Evolutionary conservation across 2,113 vertebrate species (phyloP), one percentile per base, ranked within the genome.

Genomic region (Alaudala cheleensis): DNA sequence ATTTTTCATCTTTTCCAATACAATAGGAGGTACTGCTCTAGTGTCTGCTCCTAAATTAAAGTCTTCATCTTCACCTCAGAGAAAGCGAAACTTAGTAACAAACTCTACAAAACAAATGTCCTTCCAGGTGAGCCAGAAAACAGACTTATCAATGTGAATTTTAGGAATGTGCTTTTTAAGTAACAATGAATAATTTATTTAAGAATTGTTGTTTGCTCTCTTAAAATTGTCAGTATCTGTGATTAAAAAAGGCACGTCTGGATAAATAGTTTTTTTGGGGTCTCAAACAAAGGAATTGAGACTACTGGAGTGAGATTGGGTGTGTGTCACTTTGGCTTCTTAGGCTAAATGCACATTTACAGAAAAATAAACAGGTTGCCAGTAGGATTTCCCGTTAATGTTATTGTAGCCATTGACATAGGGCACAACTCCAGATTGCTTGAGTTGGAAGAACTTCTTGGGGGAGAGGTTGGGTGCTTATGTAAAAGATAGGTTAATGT

Each of bases 21-120:
- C 91, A 84, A 69, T 54, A 99, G 98, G 98, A 74, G 98, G 98
- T 83, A 98, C 98, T 23, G 94, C 98, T 91, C 95, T 98, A 81
- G 97, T 98, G 77, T 98, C 98, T 69, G 98, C 98, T 66, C 89
- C 96, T 57, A 98, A 97, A 86, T 72, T 69, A 61, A 97, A 95
- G 73, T 80, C 96, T 80, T 93, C 92, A 34, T 92, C 92, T 64
- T 93, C 91, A 45, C 96, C 96, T 40, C 87, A 95, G 58, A 97
- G 88, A 90, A 96, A 76, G 67, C 96, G 10, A 94, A 40, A 65
- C 65, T 97, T 88, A 88, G 93, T 67, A 97, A 81, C 89, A 80
- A 40, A 88, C 33, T 50, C 31, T 90, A 56, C 87, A 15, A 96
- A 96, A 81, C 89, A 44, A 57, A 95, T 80, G 28, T 89, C 93